Evolutionary conservation across 2,888 invertebrate species (phyloP).

Genomic region (Odontomyia ornata): DNA sequence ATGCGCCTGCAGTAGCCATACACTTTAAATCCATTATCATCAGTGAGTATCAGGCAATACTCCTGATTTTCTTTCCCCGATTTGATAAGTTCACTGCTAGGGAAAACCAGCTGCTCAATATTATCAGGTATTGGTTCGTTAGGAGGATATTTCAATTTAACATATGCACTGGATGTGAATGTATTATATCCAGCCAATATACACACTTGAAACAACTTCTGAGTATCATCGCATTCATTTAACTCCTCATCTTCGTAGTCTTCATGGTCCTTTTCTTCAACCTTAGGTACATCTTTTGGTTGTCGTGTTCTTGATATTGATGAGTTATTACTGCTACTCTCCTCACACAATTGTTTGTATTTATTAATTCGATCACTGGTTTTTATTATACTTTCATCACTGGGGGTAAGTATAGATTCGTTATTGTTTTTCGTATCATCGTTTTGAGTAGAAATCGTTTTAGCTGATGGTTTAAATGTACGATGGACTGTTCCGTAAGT

Average conservation of each 20-base stretch:
- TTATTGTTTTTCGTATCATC: slow-evolving; percentile 34
- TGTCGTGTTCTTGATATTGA: slow-evolving; percentile 47
- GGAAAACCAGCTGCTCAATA: slow-evolving; percentile 55
- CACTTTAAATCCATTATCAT: slow-evolving; percentile 76
- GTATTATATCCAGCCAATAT: slow-evolving; percentile 74
- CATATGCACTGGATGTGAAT: slow-evolving; percentile 73
- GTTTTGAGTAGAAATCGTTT: slow-evolving; percentile 51
- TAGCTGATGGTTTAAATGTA: slow-evolving; percentile 51
- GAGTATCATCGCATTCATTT: slow-evolving; percentile 43
- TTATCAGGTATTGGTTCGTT: slow-evolving; percentile 63
- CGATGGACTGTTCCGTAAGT: slow-evolving; percentile 53
- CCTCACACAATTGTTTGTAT: slow-evolving; percentile 52
- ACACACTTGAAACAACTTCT: slow-evolving; percentile 73
- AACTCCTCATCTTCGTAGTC: slow-evolving; percentile 10
- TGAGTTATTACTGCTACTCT: slow-evolving; percentile 46
- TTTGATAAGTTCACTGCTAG: slow-evolving; percentile 53
- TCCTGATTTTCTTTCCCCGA: slow-evolving; percentile 65
- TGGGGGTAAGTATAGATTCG: background rate
- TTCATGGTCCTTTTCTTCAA: slow-evolving; percentile 10
- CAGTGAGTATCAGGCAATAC: slow-evolving; percentile 80
- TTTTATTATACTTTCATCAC: slow-evolving; percentile 18
- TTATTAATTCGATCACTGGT: slow-evolving; percentile 51
- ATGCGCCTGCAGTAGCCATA: slow-evolving; percentile 83
- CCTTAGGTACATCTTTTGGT: background rate
- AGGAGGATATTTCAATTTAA: slow-evolving; percentile 75